Base-by-base conservation (phyloP, 2,888 invertebrate species). In the Cerceris rybyensis region DNA sequence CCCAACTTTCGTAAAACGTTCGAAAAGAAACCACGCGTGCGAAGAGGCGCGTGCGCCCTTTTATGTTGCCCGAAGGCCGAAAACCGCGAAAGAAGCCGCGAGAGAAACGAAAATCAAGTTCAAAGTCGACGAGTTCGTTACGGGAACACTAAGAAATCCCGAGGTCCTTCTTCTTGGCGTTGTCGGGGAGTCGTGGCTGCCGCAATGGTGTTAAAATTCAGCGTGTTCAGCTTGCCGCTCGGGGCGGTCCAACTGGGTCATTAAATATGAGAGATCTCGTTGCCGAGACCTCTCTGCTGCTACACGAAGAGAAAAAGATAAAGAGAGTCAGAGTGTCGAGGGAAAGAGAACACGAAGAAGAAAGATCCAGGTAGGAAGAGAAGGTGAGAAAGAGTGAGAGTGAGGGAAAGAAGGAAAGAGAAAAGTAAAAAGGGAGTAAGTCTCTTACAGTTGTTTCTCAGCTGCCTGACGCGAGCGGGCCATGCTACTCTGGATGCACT, bases 211-310 rank as follows among this genome's bases (percentile, higher is more conserved):
- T 89, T 89, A 85, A 89, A 88, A 87, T 89, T 88, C 88, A 88
- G 84, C 80, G 81, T 83, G 84, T 86, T 86, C 80, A 86, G 85
- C 87, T 85, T 84, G 86, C 72, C 80, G 86, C 86, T 83, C 67
- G 86, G 81, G 87, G 86, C 84, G 76, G 83, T 85, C 86, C 87
- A 88, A 87, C 85, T 84, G 84, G 85, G 86, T 89, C 88, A 89
- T 90, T 90, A 90, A 90, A 90, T 88, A 90, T 88, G 86, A 89
- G 85, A 88, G 84, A 88, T 88, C 87, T 86, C 85, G 83, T 86
- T 84, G 82, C 77, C 75, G 73, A 82, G 78, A 78, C 79, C 75
- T 81, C 78, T 70, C 78, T 68, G 42, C 63, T 70, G 65, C 70
- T 68, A 58, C 61, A 55, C 64, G 14, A 46, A 46, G 11, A 68